These are phyloP conservation scores for Malachius bipustulatus DNA, from an alignment of 2,888 invertebrate species.

Conservation along the genomic window DNA sequence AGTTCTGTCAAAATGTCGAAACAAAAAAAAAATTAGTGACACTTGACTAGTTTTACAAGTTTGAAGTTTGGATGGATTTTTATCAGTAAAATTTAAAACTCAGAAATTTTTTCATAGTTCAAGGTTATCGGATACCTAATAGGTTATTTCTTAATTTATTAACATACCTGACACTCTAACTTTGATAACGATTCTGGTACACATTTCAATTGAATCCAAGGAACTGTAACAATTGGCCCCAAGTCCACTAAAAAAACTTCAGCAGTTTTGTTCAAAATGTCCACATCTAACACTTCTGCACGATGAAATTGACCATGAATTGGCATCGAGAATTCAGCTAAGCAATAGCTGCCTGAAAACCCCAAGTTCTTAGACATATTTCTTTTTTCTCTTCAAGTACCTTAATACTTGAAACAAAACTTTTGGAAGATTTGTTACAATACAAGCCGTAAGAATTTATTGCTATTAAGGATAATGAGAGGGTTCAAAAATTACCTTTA, in stretches of 20 bases:
- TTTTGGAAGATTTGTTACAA: not conserved
- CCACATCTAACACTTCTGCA: slow-evolving; percentile 41
- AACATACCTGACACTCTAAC: slow-evolving; percentile 28
- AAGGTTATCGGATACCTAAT: too few relatives aligned
- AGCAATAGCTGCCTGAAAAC: too few relatives aligned
- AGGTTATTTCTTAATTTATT: too few relatives aligned
- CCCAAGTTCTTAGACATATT: too few relatives aligned
- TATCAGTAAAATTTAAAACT: too few relatives aligned
- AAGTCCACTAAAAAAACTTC: slow-evolving; percentile 51
- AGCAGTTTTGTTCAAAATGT: slow-evolving; percentile 37
- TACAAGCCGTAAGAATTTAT: not conserved
- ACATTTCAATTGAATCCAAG: slow-evolving; percentile 41
- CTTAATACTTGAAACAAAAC: too few relatives aligned
- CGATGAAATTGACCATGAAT: slow-evolving; percentile 44
- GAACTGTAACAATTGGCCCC: slow-evolving; percentile 42
- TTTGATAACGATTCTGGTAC: slow-evolving; percentile 30
- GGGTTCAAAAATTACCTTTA: not conserved
- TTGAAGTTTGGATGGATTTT: too few relatives aligned
- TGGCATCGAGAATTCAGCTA: not conserved
- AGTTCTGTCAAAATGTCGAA: too few relatives aligned
- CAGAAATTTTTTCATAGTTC: too few relatives aligned
- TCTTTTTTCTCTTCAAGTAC: too few relatives aligned
- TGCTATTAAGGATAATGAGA: not conserved
- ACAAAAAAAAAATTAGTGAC: too few relatives aligned
- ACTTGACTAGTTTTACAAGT: too few relatives aligned